phyloP scores from a whole-genome alignment of 2,113 vertebrate species.

The Vulpes ferrilata region DNA sequence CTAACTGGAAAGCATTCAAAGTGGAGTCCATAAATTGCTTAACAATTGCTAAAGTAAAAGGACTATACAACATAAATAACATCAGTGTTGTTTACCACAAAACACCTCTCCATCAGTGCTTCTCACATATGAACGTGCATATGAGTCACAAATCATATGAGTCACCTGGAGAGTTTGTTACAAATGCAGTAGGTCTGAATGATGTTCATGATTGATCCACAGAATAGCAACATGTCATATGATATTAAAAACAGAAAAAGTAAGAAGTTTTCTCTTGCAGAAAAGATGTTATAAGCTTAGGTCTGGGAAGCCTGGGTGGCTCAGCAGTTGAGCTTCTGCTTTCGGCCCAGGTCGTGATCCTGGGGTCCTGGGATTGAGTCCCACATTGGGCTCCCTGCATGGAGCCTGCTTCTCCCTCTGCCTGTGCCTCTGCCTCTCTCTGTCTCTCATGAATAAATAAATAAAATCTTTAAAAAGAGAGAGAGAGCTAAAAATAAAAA shows the following conservation, averaged over 20 bases:
- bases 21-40: neutral
- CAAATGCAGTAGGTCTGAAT: neutral
- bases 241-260: neutral
- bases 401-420: too few relatives aligned
- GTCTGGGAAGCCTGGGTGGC: neutral
- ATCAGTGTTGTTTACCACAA: neutral
- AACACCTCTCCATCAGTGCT: neutral
- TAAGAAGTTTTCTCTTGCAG: neutral
- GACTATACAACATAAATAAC: neutral
- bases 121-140: neutral
- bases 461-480: too few relatives aligned
- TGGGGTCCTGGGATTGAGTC: too few relatives aligned
- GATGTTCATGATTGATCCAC: neutral
- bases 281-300: neutral
- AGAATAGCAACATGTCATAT: neutral
- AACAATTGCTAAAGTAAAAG: neutral
- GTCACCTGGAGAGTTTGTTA: neutral
- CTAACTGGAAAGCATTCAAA: neutral
- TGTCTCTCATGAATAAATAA: too few relatives aligned
- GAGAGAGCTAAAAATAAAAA: too few relatives aligned
- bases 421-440: too few relatives aligned
- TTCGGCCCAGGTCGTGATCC: too few relatives aligned
- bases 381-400: too few relatives aligned
- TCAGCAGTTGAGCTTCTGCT: too few relatives aligned
- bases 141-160: neutral